A percentile compares a stretch with the other conserved stretches of the same genome.
phyloP scores from a whole-genome alignment of 2,888 invertebrate genomes.

The Liposcelis brunnea region DNA sequence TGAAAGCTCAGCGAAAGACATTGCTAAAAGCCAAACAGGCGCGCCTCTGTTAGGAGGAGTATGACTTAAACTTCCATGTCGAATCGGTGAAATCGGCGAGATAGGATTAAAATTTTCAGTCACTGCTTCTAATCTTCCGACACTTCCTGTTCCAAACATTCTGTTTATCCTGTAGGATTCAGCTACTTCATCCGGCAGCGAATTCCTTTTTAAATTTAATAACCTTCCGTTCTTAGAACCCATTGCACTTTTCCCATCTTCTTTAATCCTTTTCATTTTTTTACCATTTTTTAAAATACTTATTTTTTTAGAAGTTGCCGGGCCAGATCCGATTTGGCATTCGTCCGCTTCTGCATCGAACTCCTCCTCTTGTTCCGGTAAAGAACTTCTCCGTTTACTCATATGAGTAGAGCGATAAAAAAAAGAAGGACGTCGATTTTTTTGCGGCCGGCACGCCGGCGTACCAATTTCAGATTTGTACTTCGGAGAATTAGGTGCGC shows the following conservation, averaged over 20 bases:
- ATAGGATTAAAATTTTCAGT: conserved; percentile 1
- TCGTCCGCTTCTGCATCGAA: too few species aligned
- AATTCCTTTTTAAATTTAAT: conserved; percentile 6
- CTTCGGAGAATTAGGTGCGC: too few species aligned
- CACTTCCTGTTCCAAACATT: neutral
- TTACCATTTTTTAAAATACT: neutral
- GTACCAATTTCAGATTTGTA: too few species aligned
- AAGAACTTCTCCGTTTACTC: too few species aligned
- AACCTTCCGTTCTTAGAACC: neutral
- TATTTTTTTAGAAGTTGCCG: neutral
- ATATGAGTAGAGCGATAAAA: too few species aligned
- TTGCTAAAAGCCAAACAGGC: conserved; percentile 4
- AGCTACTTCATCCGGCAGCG: conserved; percentile 2
- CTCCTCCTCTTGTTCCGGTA: too few species aligned
- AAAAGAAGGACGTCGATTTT: too few species aligned
- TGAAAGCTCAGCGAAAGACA: conserved; percentile 4
- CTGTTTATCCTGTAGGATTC: neutral
- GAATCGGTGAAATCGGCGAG: neutral
- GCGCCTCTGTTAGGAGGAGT: neutral
- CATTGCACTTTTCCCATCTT: too few species aligned
- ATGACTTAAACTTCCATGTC: too few species aligned
- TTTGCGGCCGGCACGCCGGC: too few species aligned
- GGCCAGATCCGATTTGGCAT: neutral
- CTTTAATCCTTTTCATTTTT: neutral
- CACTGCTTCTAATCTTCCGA: conserved; percentile 1